Evolutionary conservation across 2,113 vertebrate species (phyloP).

Genomic region (Hepsetus odoe): DNA sequence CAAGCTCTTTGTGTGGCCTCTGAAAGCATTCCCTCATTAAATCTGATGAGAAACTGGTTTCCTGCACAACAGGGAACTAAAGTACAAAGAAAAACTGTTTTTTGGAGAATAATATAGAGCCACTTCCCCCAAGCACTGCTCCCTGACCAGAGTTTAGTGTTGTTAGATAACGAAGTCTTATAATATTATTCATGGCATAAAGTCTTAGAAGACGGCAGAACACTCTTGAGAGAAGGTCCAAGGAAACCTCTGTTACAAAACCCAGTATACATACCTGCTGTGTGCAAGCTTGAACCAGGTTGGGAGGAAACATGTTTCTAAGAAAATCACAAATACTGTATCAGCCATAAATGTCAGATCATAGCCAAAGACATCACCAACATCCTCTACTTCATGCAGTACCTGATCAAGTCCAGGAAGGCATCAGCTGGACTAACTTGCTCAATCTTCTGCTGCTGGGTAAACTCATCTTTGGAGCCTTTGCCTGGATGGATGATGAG

Average conservation of each 20-base stretch:
- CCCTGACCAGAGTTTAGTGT: slow-evolving; percentile 12
- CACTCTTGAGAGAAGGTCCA: not conserved
- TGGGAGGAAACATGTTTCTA: slow-evolving; percentile 99
- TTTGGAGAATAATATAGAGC: not conserved
- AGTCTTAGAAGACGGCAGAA: not conserved
- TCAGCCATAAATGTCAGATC: not conserved
- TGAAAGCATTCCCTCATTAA: slow-evolving; percentile 46
- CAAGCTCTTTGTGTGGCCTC: slow-evolving; percentile 34
- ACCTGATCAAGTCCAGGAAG: slow-evolving; percentile 98
- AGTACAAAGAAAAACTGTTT: not conserved
- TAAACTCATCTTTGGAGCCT: slow-evolving; percentile 94
- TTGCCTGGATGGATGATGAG: slow-evolving; percentile 96
- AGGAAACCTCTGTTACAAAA: too few relatives aligned
- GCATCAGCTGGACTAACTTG: slow-evolving; percentile 92
- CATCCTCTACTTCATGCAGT: not conserved
- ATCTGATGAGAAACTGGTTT: slow-evolving; percentile 43
- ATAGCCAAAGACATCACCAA: not conserved
- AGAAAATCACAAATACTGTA: slow-evolving; percentile 51
- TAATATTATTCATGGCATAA: not conserved
- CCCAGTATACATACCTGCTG: slow-evolving; percentile 86
- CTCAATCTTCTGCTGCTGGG: slow-evolving; percentile 91
- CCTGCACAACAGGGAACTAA: slow-evolving; percentile 33
- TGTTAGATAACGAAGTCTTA: not conserved
- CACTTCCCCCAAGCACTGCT: slow-evolving; percentile 13
- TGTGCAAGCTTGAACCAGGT: slow-evolving; percentile 96